phyloP scores from a whole-genome alignment of 2,113 vertebrate genomes.

The Archilochus colubris region DNA sequence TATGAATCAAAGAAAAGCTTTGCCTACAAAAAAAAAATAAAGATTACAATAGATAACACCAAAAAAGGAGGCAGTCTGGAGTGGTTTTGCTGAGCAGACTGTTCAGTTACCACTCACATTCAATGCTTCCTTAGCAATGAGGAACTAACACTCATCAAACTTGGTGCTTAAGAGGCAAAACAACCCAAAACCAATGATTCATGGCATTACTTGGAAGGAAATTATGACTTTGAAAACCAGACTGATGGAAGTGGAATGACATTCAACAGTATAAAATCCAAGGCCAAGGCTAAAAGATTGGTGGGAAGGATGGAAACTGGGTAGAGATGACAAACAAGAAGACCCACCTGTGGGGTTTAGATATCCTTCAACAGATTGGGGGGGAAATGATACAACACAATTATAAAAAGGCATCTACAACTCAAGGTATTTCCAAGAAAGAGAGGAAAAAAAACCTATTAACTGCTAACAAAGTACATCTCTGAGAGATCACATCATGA shows the following conservation, averaged over 20 bases:
- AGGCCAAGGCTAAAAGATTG: background rate
- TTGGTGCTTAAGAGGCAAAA: background rate
- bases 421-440: background rate
- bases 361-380: rapidly evolving
- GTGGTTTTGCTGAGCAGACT: conserved; percentile 34
- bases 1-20: conserved; percentile 53
- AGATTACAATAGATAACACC: background rate
- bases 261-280: background rate
- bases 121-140: background rate
- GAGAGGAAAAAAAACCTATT: background rate
- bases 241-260: rapidly evolving
- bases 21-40: background rate
- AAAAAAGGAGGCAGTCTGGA: conserved; percentile 20
- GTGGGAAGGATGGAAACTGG: background rate
- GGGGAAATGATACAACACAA: rapidly evolving
- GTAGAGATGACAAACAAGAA: background rate
- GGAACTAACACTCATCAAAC: background rate
- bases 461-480: background rate
- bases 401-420: background rate
- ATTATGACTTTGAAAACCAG: background rate
- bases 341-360: background rate
- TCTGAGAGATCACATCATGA: background rate
- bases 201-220: background rate
- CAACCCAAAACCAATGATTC: background rate
- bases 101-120: background rate